Evolutionary conservation across 1,140 invertebrate species (phyloP).

Genomic region (Drosophila bipectinata): DNA sequence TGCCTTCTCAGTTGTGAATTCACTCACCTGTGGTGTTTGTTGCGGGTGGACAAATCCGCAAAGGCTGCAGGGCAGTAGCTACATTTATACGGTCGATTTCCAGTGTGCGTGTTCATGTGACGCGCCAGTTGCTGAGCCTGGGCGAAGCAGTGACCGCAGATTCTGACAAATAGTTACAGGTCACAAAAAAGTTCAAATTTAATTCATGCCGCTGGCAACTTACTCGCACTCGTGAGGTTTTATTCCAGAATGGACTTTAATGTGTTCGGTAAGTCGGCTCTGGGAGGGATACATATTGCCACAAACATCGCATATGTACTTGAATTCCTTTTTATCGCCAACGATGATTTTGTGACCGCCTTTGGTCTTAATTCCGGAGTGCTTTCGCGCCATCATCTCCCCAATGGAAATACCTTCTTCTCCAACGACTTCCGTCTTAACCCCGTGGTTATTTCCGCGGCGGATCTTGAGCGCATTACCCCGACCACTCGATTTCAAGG

Average conservation of each 20-base stretch:
- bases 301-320: slow-evolving; percentile 81
- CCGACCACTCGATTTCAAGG: slow-evolving; percentile 5
- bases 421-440: slow-evolving; percentile 15
- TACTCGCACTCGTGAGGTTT: slow-evolving; percentile 83
- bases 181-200: background rate
- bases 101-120: slow-evolving; percentile 82
- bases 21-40: slow-evolving; percentile 85
- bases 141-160: slow-evolving; percentile 77
- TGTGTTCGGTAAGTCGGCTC: slow-evolving; percentile 79
- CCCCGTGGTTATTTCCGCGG: slow-evolving; percentile 20
- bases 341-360: slow-evolving; percentile 68
- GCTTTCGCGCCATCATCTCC: slow-evolving; percentile 47
- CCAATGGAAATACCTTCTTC: slow-evolving; percentile 56
- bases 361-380: slow-evolving; percentile 61
- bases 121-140: slow-evolving; percentile 76
- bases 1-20: background rate
- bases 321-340: slow-evolving; percentile 71
- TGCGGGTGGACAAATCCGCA: slow-evolving; percentile 86
- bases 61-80: slow-evolving; percentile 89
- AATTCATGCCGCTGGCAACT: slow-evolving; percentile 17
- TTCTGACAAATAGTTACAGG: slow-evolving; percentile 38
- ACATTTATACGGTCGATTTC: slow-evolving; percentile 88
- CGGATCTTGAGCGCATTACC: slow-evolving; percentile 25
- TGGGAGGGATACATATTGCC: slow-evolving; percentile 82
- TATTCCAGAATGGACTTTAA: slow-evolving; percentile 78